Evolutionary conservation across 2,888 invertebrate genomes (phyloP), one percentile per base, ranked within the genome.

Genomic region (Bruchidius siliquastri): DNA sequence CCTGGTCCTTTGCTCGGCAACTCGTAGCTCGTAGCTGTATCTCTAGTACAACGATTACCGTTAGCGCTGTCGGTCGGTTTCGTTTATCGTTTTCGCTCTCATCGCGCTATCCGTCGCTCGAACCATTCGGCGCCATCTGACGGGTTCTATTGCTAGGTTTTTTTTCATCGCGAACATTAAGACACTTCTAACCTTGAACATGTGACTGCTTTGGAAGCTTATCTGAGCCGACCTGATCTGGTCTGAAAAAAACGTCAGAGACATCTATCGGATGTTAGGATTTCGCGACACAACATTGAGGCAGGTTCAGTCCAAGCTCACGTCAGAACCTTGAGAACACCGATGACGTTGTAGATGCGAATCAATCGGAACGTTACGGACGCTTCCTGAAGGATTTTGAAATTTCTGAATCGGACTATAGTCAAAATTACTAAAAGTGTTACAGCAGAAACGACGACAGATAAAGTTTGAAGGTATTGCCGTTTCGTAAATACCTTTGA

Each of bases 41-140:
- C 83, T 84, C 83, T 86, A 86, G 86, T 86, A 86, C 86, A 85
- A 86, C 86, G 83, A 84, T 82, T 86, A 86, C 86, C 86, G 86
- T 86, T 86, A 86, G 80, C 80, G 82, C 79, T 83, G 78, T 80
- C 83, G 83, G 84, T 80, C 77, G 78, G 78, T 80, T 79, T 79
- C 74, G 78, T 8, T 8, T 21, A 0, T 68, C 78, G 76, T 68
- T 71, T 69, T 74, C 77, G 75, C 71, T 73, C 72, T 75, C 77
- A 75, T 70, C 21, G 69, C 72, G 68, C 71, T 71, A 67, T 70
- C 75, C 67, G 20, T 69, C 73, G 72, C 74, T 72, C 69, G 70
- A 73, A 72, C 72, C 68, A 21, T 68, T 20, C 21, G 22, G 70
- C 74, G 73, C 72, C 68, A 21, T 68, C 32, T 67, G 22, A 32